These are phyloP conservation scores for Bos indicus DNA, from an alignment of 2,113 vertebrate species.

Conservation along the genomic window DNA sequence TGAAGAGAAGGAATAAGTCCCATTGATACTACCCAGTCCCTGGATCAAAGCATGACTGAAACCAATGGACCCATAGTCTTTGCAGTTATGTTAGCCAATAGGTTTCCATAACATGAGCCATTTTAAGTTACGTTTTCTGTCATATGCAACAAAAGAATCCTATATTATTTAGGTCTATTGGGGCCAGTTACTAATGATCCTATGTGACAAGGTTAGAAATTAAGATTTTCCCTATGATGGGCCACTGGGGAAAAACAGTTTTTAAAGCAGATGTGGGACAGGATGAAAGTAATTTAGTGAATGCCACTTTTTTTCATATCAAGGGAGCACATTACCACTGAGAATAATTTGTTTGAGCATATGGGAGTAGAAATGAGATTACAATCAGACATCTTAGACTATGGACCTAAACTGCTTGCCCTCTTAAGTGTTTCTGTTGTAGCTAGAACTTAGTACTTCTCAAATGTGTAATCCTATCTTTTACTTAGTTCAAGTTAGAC, in stretches of 20 bases:
- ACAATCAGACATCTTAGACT: not conserved
- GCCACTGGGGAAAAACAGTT: not conserved
- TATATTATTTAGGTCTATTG: not conserved
- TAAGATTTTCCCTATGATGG: not conserved
- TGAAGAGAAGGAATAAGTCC: not conserved
- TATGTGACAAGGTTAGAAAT: not conserved
- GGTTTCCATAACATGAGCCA: not conserved
- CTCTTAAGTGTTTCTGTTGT: not conserved
- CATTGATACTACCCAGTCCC: not conserved
- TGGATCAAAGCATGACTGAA: not conserved
- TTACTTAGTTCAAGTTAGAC: not conserved
- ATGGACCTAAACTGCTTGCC: not conserved
- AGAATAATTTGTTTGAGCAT: not conserved
- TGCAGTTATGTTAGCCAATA: not conserved
- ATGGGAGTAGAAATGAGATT: not conserved
- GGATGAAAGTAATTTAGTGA: not conserved
- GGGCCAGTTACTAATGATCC: not conserved
- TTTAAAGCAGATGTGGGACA: not conserved
- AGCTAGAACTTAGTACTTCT: not conserved
- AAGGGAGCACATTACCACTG: not conserved
- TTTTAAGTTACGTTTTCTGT: conserved; percentile 23
- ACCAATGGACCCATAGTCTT: not conserved
- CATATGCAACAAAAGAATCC: not conserved
- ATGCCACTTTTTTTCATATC: not conserved
- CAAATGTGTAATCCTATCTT: not conserved